Conservation (phyloP, 1,140 invertebrate species). For the Danaus melanippus region DNA sequence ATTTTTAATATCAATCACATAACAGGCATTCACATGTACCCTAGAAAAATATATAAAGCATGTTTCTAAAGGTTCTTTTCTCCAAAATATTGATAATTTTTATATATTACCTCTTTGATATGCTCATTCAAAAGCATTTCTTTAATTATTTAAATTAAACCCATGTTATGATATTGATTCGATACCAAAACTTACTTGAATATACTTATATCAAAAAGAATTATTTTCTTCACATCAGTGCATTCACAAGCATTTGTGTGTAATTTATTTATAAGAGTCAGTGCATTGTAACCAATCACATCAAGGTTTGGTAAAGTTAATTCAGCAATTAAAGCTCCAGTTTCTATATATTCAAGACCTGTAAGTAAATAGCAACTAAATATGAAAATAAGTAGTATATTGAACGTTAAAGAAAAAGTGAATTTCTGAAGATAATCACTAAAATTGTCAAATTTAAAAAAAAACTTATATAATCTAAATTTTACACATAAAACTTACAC, state of each 20-base stretch:
- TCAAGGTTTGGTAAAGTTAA: background rate
- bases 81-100: background rate
- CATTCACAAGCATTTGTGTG: constrained; percentile 4
- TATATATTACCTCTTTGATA: no score
- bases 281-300: background rate
- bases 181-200: constrained; percentile 10
- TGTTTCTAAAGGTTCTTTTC: no score
- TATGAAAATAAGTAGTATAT: constrained; percentile 2
- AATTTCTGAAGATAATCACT: background rate
- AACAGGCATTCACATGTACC: constrained; percentile 20
- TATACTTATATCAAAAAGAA: constrained; percentile 2
- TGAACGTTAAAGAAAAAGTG: constrained; percentile 4
- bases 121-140: background rate
- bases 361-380: constrained; percentile 4
- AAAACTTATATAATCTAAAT: background rate
- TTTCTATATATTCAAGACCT: constrained; percentile 30
- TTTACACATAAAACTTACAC: constrained; percentile 20
- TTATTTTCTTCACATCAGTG: constrained; percentile 2
- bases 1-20: constrained; percentile 17
- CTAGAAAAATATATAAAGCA: constrained; percentile 13
- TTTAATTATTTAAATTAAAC: no score
- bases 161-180: background rate
- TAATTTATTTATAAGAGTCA: constrained; percentile 15
- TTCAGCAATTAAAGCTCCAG: constrained; percentile 18
- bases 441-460: background rate